Percentiles rank a stretch among this genome's conserved stretches.
These are phyloP conservation scores for Rafetus swinhoei DNA, from an alignment of 2,113 vertebrate genomes.

Conservation along the genomic window DNA sequence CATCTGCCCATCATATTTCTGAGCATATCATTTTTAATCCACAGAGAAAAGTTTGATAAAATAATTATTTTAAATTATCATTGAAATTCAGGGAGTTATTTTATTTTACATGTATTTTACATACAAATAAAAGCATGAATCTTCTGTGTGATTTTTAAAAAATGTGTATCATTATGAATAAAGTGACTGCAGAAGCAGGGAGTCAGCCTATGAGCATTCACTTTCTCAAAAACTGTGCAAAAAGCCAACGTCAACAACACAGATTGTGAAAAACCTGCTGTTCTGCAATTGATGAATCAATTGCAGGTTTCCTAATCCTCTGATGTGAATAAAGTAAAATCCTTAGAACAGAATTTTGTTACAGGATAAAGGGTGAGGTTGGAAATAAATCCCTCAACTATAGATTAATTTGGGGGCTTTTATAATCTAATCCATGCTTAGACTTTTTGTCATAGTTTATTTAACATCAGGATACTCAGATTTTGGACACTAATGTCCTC, in stretches of 20 bases:
- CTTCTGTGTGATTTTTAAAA: background rate
- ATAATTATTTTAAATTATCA: background rate
- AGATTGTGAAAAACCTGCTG: background rate
- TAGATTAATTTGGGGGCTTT: background rate
- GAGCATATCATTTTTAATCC: background rate
- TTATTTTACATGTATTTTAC: background rate
- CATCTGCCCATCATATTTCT: background rate
- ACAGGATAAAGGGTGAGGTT: conserved; percentile 2
- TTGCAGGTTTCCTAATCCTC: conserved; percentile 15
- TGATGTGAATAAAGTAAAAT: background rate
- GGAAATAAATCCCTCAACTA: background rate
- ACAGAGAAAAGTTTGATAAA: conserved; percentile 11
- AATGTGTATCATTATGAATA: background rate
- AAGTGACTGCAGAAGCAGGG: background rate
- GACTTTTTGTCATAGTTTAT: background rate
- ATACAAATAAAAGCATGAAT: too few relatives aligned
- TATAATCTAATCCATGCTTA: background rate
- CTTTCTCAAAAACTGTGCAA: background rate
- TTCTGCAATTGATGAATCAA: background rate
- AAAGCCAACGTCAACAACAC: background rate
- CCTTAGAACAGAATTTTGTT: background rate
- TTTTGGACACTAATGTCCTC: background rate
- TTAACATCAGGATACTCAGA: background rate
- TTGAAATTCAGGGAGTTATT: background rate
- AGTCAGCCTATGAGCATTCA: background rate